phyloP scores from a whole-genome alignment of 2,113 vertebrate species.

The Thomomys bottae region DNA sequence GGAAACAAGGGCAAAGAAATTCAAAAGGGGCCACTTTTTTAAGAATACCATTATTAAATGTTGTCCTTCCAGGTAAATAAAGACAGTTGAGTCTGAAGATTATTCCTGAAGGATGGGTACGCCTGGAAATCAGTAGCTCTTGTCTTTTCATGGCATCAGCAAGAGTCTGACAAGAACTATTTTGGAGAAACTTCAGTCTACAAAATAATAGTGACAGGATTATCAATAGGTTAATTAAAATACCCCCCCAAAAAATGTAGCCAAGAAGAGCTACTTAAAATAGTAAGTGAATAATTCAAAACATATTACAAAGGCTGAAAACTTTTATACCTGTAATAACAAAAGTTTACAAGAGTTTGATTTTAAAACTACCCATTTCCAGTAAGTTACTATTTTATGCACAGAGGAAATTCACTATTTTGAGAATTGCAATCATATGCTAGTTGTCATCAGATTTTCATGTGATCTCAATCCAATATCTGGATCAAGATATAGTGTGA shows the following conservation, averaged over 20 bases:
- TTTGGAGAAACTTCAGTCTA: background rate
- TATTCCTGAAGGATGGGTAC: background rate
- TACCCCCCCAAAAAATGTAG: background rate
- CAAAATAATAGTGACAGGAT: background rate
- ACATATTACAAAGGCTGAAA: conserved; percentile 27
- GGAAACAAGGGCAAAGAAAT: conserved; percentile 28
- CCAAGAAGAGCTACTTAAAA: conserved; percentile 34
- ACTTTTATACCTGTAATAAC: conserved; percentile 54
- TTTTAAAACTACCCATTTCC: conserved; percentile 46
- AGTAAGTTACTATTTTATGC: conserved; percentile 61
- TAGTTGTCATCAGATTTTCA: background rate
- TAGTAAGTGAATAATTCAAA: conserved; percentile 49
- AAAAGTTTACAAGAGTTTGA: conserved; percentile 45
- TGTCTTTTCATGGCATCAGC: background rate
- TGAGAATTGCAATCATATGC: conserved; percentile 51
- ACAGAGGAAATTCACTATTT: conserved; percentile 47
- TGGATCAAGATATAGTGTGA: background rate
- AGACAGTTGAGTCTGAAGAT: conserved; percentile 20
- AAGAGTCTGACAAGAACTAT: conserved; percentile 3
- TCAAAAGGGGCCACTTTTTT: conserved; percentile 7
- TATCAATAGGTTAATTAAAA: conserved; percentile 6
- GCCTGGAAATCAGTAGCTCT: background rate
- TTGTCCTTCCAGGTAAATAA: background rate
- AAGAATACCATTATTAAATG: background rate
- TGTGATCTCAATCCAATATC: background rate